These are phyloP conservation scores for Parazoanthus atlanticus DNA, from an alignment of 92 coral and sea anemone species.

Conservation along the genomic window DNA sequence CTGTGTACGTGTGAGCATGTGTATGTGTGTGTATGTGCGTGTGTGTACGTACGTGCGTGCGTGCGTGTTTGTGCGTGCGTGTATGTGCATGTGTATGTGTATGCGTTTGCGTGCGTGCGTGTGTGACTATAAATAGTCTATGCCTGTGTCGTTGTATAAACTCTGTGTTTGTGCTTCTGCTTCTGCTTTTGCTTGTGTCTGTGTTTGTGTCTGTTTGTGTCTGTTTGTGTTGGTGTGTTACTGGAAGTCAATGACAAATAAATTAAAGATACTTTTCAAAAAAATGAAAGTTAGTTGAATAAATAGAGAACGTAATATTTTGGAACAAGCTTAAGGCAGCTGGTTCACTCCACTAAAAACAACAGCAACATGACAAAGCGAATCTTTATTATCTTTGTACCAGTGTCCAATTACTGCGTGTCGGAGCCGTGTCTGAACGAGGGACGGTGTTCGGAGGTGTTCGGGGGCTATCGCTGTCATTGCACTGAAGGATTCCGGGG, in stretches of 20 bases:
- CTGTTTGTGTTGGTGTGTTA: not conserved
- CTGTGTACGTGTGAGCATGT: too few relatives aligned
- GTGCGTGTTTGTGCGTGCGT: not conserved
- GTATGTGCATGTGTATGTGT: too few relatives aligned
- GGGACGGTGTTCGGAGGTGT: conserved; percentile 53
- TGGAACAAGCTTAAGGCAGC: not conserved
- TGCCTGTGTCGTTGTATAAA: too few relatives aligned
- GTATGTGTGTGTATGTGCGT: too few relatives aligned
- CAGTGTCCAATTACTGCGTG: conserved; percentile 54
- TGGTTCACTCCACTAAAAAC: not conserved
- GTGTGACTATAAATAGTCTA: too few relatives aligned
- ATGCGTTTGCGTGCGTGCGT: too few relatives aligned
- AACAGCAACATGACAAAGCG: not conserved
- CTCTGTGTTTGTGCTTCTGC: too few relatives aligned
- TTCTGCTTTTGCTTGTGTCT: too few relatives aligned
- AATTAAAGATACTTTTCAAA: not conserved
- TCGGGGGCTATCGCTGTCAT: conserved; percentile 50
- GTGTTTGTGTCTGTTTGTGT: too few relatives aligned
- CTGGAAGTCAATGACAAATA: not conserved
- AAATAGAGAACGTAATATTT: not conserved
- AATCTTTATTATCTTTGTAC: not conserved
- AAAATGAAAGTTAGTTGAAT: not conserved
- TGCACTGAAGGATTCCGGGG: conserved; percentile 61
- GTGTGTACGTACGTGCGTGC: not conserved
- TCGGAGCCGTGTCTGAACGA: conserved; percentile 58